Percentiles rank a stretch among this genome's conserved stretches.
phyloP scores from a whole-genome alignment of 64 coral and sea anemone species.

The Montipora cactus region DNA sequence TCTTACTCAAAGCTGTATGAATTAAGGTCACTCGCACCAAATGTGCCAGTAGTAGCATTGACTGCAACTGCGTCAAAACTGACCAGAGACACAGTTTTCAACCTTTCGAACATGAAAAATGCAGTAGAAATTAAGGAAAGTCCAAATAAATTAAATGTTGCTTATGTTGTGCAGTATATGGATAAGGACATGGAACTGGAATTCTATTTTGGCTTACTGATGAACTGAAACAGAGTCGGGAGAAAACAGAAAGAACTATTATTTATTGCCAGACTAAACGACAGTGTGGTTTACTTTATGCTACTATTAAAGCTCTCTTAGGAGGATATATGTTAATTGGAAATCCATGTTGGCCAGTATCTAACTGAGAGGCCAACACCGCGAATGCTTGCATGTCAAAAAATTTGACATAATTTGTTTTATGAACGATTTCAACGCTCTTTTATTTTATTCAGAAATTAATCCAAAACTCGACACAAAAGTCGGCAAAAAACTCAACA shows the following conservation, averaged over 20 bases:
- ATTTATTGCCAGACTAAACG: conserved; percentile 12
- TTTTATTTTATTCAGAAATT: no score
- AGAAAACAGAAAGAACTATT: conserved; percentile 6
- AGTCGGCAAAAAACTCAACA: no score
- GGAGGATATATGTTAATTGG: neutral
- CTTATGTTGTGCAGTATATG: conserved; percentile 13
- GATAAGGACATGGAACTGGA: conserved; percentile 19
- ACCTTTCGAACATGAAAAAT: conserved; percentile 7
- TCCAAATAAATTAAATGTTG: conserved; percentile 54
- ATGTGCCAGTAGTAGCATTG: conserved; percentile 17
- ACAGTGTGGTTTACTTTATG: conserved; percentile 49
- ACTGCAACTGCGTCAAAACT: conserved; percentile 73
- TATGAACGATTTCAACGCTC: no score
- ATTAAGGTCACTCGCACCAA: conserved; percentile 41
- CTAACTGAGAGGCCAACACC: no score
- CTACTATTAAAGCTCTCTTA: conserved; percentile 8
- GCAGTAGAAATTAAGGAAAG: conserved; percentile 37
- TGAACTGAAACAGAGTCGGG: neutral
- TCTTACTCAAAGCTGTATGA: conserved; percentile 63
- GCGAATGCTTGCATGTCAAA: no score
- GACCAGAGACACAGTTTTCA: conserved; percentile 23
- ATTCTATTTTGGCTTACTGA: no score
- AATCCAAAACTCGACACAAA: no score
- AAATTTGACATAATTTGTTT: no score
- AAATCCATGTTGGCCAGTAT: no score